These are phyloP conservation scores for Marmota monax DNA, from an alignment of 2,113 vertebrate species.

Conservation along the genomic window DNA sequence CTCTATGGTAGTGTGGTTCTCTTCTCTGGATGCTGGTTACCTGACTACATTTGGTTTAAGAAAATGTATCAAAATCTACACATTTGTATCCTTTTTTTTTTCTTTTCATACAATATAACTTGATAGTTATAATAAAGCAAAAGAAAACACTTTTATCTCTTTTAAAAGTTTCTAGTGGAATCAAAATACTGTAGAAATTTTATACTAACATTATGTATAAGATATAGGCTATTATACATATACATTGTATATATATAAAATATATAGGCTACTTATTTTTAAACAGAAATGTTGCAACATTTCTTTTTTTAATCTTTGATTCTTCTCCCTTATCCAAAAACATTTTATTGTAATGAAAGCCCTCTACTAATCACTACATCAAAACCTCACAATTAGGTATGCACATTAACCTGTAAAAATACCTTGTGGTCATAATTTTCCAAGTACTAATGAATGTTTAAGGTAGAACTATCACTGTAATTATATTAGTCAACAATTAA, in stretches of 20 bases:
- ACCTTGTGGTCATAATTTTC: neutral
- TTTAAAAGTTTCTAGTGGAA: neutral
- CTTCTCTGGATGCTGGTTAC: neutral
- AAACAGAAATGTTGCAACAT: neutral
- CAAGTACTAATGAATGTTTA: neutral
- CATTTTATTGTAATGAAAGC: neutral
- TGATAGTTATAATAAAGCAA: neutral
- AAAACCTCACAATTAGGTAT: neutral
- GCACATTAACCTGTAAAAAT: neutral
- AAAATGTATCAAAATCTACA: neutral
- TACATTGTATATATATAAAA: neutral
- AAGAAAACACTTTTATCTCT: neutral
- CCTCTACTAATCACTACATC: neutral
- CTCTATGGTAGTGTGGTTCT: neutral
- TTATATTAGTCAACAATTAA: neutral
- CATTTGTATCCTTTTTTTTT: neutral
- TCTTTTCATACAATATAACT: neutral
- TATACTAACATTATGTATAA: neutral
- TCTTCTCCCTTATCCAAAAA: neutral
- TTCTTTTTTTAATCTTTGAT: neutral
- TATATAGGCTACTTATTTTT: neutral
- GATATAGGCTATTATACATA: neutral
- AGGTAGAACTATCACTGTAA: neutral
- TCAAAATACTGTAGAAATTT: neutral
- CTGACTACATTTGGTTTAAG: neutral